Evolutionary conservation across 2,888 invertebrate species (phyloP), one percentile per base, ranked within the genome.

Genomic region (Drosophila anceps): DNA sequence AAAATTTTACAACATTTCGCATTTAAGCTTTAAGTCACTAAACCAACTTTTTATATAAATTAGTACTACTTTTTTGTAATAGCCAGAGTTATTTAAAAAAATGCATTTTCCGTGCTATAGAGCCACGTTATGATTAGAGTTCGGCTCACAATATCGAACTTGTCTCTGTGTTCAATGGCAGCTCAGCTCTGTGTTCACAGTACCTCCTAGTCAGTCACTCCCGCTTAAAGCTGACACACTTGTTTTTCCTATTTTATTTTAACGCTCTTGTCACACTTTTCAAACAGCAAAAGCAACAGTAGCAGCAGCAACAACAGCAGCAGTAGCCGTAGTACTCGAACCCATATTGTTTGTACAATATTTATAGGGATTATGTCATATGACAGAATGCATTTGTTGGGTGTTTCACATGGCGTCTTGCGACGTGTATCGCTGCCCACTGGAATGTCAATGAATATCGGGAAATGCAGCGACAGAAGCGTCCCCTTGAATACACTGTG

Each of bases 301-400:
- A 24, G 2, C 50, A 50, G 31, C 10, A 31, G 1, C 33, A n/a
- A n/a, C n/a, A 20, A 20, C 29, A 31, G 9, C 51, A 9, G 18
- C 31, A 51, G 1, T 4, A 4, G 51, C 35, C 13, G 12, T 33
- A 71, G 59, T 76, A 76, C 68, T 73, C 73, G 66, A 81, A 61
- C 64, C 58, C 68, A 69, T 67, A 67, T 58, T 78, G 66, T 64
- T 82, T 72, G 66, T 41, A 80, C 57, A 78, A 63, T 85, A 82
- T 84, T 82, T 76, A 78, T 85, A 63, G 75, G 78, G 81, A 82
- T 85, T 85, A 82, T 82, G 83, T 82, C 82, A 82, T 76, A 78
- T 75, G 78, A 75, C 76, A 78, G 75, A 69, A 67, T 70, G 70
- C 83, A 78, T 75, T 81, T 82, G 69, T 70, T 73, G 72, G 83